A percentile compares a stretch with the other conserved stretches of the same genome.
phyloP scores from a whole-genome alignment of 2,797 vertebrate species.

The Octomys mimax region DNA sequence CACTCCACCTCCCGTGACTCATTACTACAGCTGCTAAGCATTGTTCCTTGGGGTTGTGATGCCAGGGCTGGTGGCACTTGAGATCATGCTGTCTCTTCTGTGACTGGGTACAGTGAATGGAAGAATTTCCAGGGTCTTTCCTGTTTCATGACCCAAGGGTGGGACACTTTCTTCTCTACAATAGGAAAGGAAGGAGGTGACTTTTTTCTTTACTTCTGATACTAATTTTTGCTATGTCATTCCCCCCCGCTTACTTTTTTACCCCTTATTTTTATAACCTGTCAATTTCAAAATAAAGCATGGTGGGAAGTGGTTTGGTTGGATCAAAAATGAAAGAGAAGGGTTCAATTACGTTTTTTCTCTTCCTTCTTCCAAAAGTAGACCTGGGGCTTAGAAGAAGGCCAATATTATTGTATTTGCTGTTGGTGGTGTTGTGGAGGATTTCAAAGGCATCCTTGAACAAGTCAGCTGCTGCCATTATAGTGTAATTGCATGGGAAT shows the following conservation, averaged over 20 bases:
- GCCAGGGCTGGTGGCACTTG: neutral
- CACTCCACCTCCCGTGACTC: neutral
- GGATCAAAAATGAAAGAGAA: neutral
- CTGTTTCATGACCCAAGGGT: neutral
- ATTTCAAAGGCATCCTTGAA: neutral
- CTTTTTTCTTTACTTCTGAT: neutral
- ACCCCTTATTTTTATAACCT: neutral
- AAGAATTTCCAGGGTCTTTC: neutral
- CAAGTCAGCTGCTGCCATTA: neutral
- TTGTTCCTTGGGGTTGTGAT: neutral
- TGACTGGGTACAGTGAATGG: neutral
- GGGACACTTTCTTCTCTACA: neutral
- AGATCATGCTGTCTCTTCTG: neutral
- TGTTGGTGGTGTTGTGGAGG: neutral
- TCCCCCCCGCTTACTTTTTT: too few relatives aligned
- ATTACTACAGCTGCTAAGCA: neutral
- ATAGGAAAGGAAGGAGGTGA: neutral
- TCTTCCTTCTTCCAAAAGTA: neutral
- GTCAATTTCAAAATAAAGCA: constrained; percentile 33
- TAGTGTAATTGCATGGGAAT: neutral
- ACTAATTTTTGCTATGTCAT: neutral
- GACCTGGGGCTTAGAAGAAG: neutral
- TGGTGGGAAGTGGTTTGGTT: neutral
- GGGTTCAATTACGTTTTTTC: neutral
- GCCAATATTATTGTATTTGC: neutral